phyloP scores from a whole-genome alignment of 2,888 invertebrate species.

The Petrolisthes manimaculis region DNA sequence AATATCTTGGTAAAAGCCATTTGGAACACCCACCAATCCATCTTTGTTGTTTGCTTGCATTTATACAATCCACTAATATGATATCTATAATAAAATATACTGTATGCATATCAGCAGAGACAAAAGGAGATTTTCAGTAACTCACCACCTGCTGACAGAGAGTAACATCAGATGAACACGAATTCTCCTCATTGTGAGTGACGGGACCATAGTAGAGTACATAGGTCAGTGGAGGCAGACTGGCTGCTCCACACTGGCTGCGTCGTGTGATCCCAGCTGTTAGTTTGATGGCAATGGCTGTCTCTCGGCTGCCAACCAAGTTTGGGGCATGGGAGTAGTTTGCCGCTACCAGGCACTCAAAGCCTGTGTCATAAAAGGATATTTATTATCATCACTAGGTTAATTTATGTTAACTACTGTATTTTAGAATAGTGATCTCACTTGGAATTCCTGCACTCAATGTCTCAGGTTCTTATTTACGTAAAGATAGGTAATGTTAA shows the following conservation, averaged over 20 bases:
- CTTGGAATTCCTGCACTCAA: no score
- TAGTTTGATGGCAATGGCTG: constrained; percentile 40
- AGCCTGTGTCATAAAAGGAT: neutral
- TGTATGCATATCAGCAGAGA: neutral
- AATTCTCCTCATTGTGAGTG: neutral
- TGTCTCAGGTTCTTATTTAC: no score
- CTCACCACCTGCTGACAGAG: constrained; percentile 21
- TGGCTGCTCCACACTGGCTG: constrained; percentile 21
- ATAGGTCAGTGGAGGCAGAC: constrained; percentile 34
- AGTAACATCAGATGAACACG: constrained; percentile 15
- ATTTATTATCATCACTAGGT: neutral
- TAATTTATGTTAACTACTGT: neutral
- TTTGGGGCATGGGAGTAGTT: constrained; percentile 30
- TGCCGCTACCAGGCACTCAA: constrained; percentile 34
- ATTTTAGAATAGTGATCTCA: neutral
- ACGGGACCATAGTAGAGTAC: constrained; percentile 38
- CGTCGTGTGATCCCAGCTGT: neutral
- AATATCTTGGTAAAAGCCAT: no score
- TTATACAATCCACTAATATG: no score
- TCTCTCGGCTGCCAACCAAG: constrained; percentile 43
- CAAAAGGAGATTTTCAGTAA: neutral
- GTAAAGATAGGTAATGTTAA: no score
- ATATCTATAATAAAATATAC: no score
- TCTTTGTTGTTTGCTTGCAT: no score
- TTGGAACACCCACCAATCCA: no score